phyloP scores from a whole-genome alignment of 2,113 vertebrate species.

The Thymallus thymallus region DNA sequence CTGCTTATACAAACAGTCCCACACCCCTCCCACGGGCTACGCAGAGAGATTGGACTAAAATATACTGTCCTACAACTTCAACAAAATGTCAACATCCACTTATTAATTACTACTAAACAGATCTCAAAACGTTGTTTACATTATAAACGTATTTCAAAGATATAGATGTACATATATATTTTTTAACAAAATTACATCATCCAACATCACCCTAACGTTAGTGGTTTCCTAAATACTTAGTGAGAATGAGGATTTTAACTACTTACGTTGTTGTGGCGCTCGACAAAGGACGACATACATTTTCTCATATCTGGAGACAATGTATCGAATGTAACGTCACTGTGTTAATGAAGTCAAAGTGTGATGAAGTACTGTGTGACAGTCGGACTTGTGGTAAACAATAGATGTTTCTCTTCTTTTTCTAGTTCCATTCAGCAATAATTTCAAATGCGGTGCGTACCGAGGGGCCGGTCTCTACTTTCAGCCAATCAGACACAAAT shows the following conservation, averaged over 20 bases:
- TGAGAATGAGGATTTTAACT: not conserved
- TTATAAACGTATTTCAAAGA: too few relatives aligned
- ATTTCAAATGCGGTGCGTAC: slow-evolving; percentile 51
- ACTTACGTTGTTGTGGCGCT: slow-evolving; percentile 31
- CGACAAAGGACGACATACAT: not conserved
- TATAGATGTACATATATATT: too few relatives aligned
- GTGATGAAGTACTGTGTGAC: not conserved
- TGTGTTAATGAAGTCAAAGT: too few relatives aligned
- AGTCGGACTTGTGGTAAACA: not conserved
- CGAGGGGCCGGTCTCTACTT: slow-evolving; percentile 15
- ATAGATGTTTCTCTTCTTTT: slow-evolving; percentile 36
- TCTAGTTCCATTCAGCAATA: slow-evolving; percentile 57
- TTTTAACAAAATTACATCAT: too few relatives aligned
- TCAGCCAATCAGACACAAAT: slow-evolving; percentile 73
- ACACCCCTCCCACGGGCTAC: slow-evolving; percentile 1
- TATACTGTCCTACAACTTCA: not conserved
- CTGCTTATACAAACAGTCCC: slow-evolving; percentile 39
- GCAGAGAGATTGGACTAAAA: too few relatives aligned
- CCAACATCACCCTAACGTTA: not conserved
- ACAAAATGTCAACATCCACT: not conserved
- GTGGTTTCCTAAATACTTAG: not conserved
- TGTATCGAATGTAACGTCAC: too few relatives aligned
- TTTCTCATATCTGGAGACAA: slow-evolving; percentile 42
- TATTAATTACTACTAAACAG: not conserved
- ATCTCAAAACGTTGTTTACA: too few relatives aligned